phyloP scores from a whole-genome alignment of 2,797 vertebrate genomes.

The Lophius americanus region DNA sequence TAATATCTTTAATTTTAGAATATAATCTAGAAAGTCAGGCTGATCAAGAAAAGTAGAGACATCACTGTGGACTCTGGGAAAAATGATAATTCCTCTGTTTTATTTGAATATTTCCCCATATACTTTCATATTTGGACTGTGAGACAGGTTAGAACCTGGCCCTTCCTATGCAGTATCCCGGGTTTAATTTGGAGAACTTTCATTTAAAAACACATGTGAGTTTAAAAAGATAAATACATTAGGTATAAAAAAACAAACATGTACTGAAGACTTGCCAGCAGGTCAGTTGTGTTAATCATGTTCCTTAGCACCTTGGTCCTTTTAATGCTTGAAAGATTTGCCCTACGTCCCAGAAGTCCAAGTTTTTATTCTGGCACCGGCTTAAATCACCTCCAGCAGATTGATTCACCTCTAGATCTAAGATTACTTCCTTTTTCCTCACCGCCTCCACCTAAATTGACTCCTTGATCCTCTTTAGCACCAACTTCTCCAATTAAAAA shows the following conservation, averaged over 20 bases:
- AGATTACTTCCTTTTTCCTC: conserved; percentile 14
- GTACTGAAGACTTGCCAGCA: not conserved
- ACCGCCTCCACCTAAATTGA: not conserved
- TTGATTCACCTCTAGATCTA: conserved; percentile 7
- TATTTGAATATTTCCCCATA: no score
- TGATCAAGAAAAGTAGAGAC: no score
- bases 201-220: conserved; percentile 14
- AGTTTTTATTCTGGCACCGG: conserved; percentile 17
- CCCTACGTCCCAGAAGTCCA: conserved; percentile 20
- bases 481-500: not conserved
- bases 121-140: no score
- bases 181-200: conserved; percentile 5
- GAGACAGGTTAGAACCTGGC: no score
- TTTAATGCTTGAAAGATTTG: not conserved
- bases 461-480: conserved; percentile 1
- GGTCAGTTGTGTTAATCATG: conserved; percentile 42
- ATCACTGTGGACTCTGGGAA: no score
- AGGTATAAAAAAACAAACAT: conserved; percentile 9
- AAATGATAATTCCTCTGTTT: no score
- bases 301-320: conserved; percentile 18
- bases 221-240: conserved; percentile 9
- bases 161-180: not conserved
- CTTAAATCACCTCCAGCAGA: conserved; percentile 37
- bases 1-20: no score
- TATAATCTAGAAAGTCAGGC: no score